Conservation (phyloP, 2,888 invertebrate species). For the Pemphredon lugubris region DNA sequence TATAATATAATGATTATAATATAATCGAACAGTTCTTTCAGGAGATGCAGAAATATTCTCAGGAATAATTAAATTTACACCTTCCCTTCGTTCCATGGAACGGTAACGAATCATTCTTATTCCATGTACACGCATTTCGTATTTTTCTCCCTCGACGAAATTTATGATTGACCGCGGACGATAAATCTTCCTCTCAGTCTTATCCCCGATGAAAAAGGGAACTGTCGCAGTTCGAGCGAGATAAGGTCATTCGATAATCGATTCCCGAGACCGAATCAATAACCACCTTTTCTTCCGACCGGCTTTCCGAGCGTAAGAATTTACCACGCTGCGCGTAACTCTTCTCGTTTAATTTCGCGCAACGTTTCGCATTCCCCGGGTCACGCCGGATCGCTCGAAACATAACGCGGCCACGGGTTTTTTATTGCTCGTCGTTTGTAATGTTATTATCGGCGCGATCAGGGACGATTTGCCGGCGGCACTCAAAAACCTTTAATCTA, state of each 20-base stretch:
- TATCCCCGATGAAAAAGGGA: constrained; percentile 21
- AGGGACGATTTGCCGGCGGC: not conserved
- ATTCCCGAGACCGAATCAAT: constrained; percentile 2
- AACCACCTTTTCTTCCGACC: constrained; percentile 8
- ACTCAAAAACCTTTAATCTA: not conserved
- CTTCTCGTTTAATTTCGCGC: constrained; percentile 14
- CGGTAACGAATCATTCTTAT: constrained; percentile 4
- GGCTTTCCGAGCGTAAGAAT: not conserved
- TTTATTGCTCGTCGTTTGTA: not conserved
- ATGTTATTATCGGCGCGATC: not conserved
- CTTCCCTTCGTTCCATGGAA: no score
- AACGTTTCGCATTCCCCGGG: not conserved
- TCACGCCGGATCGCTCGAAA: not conserved
- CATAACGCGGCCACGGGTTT: not conserved
- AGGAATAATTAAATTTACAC: no score
- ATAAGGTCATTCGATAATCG: constrained; percentile 26
- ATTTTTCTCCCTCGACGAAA: constrained; percentile 10
- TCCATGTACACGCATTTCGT: not conserved
- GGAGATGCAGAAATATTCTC: no score
- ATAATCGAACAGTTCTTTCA: no score
- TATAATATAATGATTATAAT: no score
- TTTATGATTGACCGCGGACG: constrained; percentile 31
- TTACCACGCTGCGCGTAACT: not conserved
- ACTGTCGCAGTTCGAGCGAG: constrained; percentile 19
- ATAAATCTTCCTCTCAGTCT: constrained; percentile 23